These are phyloP conservation scores for Drosophila anomelani DNA, from an alignment of 2,888 invertebrate genomes.

Conservation along the genomic window DNA sequence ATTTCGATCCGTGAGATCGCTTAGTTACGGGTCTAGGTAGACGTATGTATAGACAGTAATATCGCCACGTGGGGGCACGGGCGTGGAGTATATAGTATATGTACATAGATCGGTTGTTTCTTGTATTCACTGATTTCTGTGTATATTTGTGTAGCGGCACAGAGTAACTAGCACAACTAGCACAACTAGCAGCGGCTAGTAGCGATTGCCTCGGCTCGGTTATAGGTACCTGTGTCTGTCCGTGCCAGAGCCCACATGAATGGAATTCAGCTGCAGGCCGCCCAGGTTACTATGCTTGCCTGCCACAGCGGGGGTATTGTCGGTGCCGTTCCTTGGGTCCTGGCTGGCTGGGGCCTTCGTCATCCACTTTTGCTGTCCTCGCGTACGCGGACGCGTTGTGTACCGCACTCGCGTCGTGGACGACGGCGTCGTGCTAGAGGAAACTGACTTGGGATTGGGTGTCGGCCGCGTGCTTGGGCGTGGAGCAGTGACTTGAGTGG, in stretches of 20 bases:
- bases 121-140: conserved; percentile 33
- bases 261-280: conserved; percentile 69
- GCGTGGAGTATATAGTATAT: conserved; percentile 33
- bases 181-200: conserved; percentile 44
- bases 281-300: conserved; percentile 59
- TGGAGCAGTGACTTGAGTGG: conserved; percentile 16
- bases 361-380: conserved; percentile 85
- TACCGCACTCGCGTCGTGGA: conserved; percentile 81
- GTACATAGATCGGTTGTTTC: conserved; percentile 46
- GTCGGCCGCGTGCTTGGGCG: conserved; percentile 5
- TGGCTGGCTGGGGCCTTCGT: conserved; percentile 81
- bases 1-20: conserved; percentile 48
- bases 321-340: conserved; percentile 12
- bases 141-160: conserved; percentile 72
- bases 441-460: conserved; percentile 10
- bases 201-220: conserved; percentile 1
- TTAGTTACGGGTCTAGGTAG: conserved; percentile 61
- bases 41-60: conserved; percentile 66
- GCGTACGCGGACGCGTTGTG: conserved; percentile 84
- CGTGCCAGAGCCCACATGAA: conserved; percentile 65
- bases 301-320: conserved; percentile 19
- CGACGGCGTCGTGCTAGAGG: conserved; percentile 82
- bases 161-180: conserved; percentile 53
- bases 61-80: conserved; percentile 35
- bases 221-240: conserved; percentile 82